Conservation (phyloP, 1,140 invertebrate genomes). For the Lasioglossum baleicum region DNA sequence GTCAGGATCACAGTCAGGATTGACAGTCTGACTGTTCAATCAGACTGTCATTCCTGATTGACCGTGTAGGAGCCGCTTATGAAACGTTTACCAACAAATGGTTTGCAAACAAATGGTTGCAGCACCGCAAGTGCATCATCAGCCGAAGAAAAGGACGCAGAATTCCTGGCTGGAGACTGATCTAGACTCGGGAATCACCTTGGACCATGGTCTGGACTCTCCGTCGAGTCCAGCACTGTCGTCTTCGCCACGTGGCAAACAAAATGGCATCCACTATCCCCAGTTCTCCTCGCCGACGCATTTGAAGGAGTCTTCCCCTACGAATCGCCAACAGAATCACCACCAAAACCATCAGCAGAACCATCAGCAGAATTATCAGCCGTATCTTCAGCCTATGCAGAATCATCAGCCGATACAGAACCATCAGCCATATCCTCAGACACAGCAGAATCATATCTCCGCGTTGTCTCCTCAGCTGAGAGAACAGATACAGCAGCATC, state of each 20-base stretch:
- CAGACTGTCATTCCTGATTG: too few species aligned
- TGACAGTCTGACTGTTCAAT: too few species aligned
- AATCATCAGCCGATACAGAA: conserved; percentile 43
- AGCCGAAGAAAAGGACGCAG: conserved; percentile 77
- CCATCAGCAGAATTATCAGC: background rate
- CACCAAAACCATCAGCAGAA: too few species aligned
- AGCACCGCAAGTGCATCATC: conserved; percentile 69
- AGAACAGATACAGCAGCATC: conserved; percentile 75
- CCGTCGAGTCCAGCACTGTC: conserved; percentile 67
- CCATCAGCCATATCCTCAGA: conserved; percentile 36
- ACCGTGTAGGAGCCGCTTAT: too few species aligned
- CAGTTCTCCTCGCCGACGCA: conserved; percentile 55
- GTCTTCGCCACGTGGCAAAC: conserved; percentile 62
- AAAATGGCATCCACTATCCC: conserved; percentile 62
- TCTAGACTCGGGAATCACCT: conserved; percentile 87
- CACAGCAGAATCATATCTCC: conserved; percentile 65
- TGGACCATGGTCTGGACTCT: conserved; percentile 81
- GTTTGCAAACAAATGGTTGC: background rate
- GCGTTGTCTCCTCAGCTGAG: conserved; percentile 69
- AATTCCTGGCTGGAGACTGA: conserved; percentile 93
- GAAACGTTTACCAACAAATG: too few species aligned
- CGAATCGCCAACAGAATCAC: conserved; percentile 48
- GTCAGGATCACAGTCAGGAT: too few species aligned
- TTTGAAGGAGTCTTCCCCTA: conserved; percentile 61
- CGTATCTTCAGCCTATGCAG: conserved; percentile 48